Conservation (phyloP, 2,797 vertebrate species). For the Betta splendens region DNA sequence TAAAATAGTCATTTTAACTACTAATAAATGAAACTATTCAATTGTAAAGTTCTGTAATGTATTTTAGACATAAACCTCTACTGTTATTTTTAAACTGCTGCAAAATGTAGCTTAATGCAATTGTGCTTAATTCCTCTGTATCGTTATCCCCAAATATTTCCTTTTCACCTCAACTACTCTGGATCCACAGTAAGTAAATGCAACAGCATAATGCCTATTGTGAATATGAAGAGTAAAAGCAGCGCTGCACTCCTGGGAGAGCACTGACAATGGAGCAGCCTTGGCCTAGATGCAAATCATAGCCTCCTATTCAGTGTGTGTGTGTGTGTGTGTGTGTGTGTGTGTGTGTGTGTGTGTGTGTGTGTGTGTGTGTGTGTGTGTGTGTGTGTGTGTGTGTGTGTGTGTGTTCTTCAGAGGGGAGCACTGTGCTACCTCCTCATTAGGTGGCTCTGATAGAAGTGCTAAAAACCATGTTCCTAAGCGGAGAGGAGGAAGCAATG, state of each 20-base stretch:
- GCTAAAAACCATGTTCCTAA: conserved; percentile 53
- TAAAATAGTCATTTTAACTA: too few species aligned
- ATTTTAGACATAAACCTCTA: too few species aligned
- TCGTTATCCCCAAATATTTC: conserved; percentile 55
- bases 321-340: conserved; percentile 5
- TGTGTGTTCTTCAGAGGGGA: conserved; percentile 43
- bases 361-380: conserved; percentile 19
- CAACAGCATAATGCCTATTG: conserved; percentile 59
- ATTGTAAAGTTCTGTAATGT: too few species aligned
- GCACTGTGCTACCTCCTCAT: conserved; percentile 58
- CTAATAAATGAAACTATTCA: too few species aligned
- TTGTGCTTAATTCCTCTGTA: conserved; percentile 27
- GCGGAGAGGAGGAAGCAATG: conserved; percentile 17
- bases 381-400: too few species aligned
- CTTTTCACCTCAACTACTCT: conserved; percentile 40
- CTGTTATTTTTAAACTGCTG: conserved; percentile 13
- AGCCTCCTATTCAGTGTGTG: conserved; percentile 56
- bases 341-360: conserved; percentile 9
- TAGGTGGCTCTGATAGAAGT: conserved; percentile 60
- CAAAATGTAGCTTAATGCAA: conserved; percentile 52
- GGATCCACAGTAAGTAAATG: conserved; percentile 50
- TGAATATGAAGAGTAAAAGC: conserved; percentile 70
- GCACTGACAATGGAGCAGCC: conserved; percentile 71
- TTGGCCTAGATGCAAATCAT: conserved; percentile 80
- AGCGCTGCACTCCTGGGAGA: conserved; percentile 63